Evolutionary conservation across 2,888 invertebrate genomes (phyloP), one percentile per base, ranked within the genome.

Genomic region (Morinoia aosen): DNA sequence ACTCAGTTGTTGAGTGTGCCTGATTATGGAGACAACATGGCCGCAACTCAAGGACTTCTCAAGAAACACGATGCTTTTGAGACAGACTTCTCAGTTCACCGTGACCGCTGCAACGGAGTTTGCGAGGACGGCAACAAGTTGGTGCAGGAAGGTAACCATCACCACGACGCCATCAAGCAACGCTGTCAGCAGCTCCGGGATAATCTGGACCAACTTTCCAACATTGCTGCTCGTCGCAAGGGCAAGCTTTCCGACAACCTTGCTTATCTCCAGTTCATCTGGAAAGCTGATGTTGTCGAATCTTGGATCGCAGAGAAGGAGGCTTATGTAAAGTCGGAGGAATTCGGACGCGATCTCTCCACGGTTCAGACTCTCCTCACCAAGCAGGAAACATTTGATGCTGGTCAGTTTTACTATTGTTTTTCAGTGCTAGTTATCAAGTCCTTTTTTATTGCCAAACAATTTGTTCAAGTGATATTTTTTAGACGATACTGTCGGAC

Each of bases 251-350:
- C 99, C 97, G 99, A 99, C 97, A 99, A 99, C 98, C 99, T 99
- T 0, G 99, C 99, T 90, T 99, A 99, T 97, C 98, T 99, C 97
- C 99, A 99, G 97, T 99, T 99, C 97, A 99, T 99, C 98, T 99
- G 99, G 99, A 99, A 99, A 98, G 99, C 99, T 5, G 99, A 99
- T 97, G 99, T 99, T 95, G 99, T 99, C n/a, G 99, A 99, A 97
- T 99, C 99, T 96, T 99, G 99, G 99, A 99, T 99, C 97, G 99
- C 99, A 64, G 99, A 99, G 97, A 99, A 99, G 97, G 99, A 99
- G 97, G 99, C 98, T 94, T 99, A 99, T 97, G 99, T 99, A 91
- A 98, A 99, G 96, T 99, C 99, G 91, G 99, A 99, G 97, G 99
- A 99, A 97, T 99, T 98, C 97, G 99, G 99, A 61, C 98, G 99